A percentile compares a stretch with the other conserved stretches of the same genome.
Evolutionary conservation across 2,113 vertebrate genomes (phyloP).

Genomic region (Monarcha castaneiventris): DNA sequence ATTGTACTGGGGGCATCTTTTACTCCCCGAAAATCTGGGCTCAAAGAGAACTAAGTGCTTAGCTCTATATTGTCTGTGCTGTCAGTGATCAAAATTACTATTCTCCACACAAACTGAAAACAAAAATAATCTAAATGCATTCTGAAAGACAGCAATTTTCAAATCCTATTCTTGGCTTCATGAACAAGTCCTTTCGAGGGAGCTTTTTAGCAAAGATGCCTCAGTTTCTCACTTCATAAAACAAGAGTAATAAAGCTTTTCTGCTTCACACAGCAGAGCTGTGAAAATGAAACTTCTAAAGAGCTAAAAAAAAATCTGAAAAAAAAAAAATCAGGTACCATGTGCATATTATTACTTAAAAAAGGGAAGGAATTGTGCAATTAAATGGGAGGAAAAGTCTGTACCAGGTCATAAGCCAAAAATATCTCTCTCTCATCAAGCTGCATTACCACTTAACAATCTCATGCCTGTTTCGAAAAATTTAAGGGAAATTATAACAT

Average conservation of each 20-base stretch:
- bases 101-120: background rate
- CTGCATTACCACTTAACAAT: background rate
- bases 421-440: background rate
- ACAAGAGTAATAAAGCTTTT: background rate
- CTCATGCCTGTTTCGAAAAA: background rate
- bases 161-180: background rate
- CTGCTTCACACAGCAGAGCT: background rate
- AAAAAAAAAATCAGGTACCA: background rate
- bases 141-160: background rate
- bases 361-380: slow-evolving; percentile 34
- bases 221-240: background rate
- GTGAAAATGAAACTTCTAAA: background rate
- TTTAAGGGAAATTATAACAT: background rate
- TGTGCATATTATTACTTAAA: background rate
- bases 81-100: background rate
- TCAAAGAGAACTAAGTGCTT: background rate
- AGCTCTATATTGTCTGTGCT: background rate
- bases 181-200: background rate
- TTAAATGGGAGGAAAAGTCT: background rate
- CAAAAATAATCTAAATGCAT: background rate
- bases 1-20: background rate
- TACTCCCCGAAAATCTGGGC: background rate
- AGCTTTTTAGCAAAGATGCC: background rate
- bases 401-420: background rate
- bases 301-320: background rate